Percentiles rank a stretch among this genome's conserved stretches.
phyloP scores from a whole-genome alignment of 2,113 vertebrate species.

The Nettapus auritus region DNA sequence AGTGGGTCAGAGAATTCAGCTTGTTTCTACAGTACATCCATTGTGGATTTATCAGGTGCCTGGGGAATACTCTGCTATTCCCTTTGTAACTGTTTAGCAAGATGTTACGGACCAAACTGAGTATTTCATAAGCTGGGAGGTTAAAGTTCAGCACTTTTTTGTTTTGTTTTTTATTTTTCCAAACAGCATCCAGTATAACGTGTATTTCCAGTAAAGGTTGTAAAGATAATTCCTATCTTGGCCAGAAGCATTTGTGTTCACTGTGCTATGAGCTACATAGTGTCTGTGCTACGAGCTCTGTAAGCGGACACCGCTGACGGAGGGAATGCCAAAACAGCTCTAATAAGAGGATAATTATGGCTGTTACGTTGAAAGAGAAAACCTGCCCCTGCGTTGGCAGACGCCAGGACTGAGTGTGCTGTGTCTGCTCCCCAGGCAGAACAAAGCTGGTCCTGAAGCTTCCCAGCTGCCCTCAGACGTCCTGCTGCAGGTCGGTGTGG shows the following conservation, averaged over 20 bases:
- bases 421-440: not conserved
- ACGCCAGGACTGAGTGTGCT: not conserved
- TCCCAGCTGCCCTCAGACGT: not conserved
- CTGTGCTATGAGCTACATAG: not conserved
- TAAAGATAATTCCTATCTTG: not conserved
- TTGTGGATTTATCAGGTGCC: slow-evolving; percentile 54
- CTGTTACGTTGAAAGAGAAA: not conserved
- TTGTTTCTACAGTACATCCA: slow-evolving; percentile 42
- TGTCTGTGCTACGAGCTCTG: not conserved
- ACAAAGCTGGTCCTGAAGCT: not conserved
- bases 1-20: not conserved
- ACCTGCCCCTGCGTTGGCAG: not conserved
- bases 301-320: not conserved
- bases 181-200: not conserved
- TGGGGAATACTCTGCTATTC: slow-evolving; percentile 37
- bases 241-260: not conserved
- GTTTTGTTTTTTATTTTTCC: not conserved
- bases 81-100: not conserved
- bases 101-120: slow-evolving; percentile 52
- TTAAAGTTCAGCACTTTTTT: not conserved
- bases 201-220: not conserved
- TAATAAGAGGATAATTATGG: not conserved
- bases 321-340: not conserved
- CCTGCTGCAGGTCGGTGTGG: not conserved
- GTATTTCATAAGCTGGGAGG: slow-evolving; percentile 26